Evolutionary conservation across 2,888 invertebrate genomes (phyloP).

Genomic region (Amphipoea lucens): DNA sequence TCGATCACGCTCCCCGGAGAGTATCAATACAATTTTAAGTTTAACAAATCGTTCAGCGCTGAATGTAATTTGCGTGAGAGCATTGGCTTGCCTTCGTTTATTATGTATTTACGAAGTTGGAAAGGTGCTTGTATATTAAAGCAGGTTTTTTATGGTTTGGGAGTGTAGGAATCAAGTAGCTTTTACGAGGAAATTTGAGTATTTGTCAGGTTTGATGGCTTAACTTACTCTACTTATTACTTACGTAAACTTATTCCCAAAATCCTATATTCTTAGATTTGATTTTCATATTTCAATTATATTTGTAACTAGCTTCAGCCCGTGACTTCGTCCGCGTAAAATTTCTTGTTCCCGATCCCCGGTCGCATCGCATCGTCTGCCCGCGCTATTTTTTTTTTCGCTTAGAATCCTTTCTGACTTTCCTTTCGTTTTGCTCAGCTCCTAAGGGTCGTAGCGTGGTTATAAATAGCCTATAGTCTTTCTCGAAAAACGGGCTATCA

Average conservation of each 20-base stretch:
- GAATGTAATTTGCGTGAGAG: conserved; percentile 84
- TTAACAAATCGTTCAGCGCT: conserved; percentile 81
- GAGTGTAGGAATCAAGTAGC: conserved; percentile 4
- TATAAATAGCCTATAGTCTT: no score
- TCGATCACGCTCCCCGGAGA: conserved; percentile 77
- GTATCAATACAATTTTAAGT: conserved; percentile 74
- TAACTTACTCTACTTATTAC: neutral
- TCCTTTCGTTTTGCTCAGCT: neutral
- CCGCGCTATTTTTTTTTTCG: neutral
- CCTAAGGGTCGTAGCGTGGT: neutral
- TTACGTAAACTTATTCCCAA: neutral
- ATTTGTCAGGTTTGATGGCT: no score
- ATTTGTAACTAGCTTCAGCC: neutral
- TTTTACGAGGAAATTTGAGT: neutral
- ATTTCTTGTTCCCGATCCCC: neutral
- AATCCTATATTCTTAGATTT: neutral
- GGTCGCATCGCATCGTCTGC: neutral
- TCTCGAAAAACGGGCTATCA: no score
- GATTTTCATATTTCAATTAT: neutral
- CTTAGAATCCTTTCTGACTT: neutral
- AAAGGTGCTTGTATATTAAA: conserved; percentile 37
- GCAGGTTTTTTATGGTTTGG: conserved; percentile 34
- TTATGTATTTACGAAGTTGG: conserved; percentile 59
- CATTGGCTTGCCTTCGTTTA: conserved; percentile 68
- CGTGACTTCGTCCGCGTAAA: neutral